These are phyloP conservation scores for Bradypodion pumilum DNA, from an alignment of 2,797 vertebrate species.

Conservation along the genomic window DNA sequence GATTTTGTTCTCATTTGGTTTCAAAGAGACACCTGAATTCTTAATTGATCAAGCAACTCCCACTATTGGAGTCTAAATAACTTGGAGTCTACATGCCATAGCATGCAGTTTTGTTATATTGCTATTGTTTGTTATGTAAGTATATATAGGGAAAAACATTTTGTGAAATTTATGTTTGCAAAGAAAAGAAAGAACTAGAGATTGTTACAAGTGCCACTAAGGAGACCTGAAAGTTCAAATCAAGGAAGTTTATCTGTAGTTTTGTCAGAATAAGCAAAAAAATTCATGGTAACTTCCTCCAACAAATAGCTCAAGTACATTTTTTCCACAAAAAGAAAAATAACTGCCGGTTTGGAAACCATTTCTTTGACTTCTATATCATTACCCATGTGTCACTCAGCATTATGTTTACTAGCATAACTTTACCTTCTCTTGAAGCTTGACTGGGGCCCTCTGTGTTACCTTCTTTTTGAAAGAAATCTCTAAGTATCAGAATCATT, in stretches of 20 bases:
- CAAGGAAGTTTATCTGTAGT: background rate
- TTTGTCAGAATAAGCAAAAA: slow-evolving; percentile 31
- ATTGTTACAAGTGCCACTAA: no score
- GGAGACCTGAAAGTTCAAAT: background rate
- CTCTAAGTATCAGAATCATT: slow-evolving; percentile 74
- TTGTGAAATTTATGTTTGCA: no score
- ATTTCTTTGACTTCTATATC: background rate
- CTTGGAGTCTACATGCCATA: no score
- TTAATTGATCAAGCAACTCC: no score
- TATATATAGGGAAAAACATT: no score
- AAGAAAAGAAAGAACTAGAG: no score
- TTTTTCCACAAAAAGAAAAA: no score
- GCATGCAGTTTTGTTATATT: no score
- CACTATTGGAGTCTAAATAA: no score
- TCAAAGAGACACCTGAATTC: no score
- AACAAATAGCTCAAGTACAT: slow-evolving; percentile 44
- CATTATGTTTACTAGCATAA: slow-evolving; percentile 56
- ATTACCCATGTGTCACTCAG: slow-evolving; percentile 42
- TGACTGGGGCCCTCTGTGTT: slow-evolving; percentile 68
- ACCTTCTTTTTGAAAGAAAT: slow-evolving; percentile 78
- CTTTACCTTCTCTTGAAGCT: slow-evolving; percentile 69
- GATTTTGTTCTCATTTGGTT: no score
- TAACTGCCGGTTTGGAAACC: slow-evolving; percentile 24
- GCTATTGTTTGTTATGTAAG: no score
- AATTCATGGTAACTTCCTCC: slow-evolving; percentile 47